Evolutionary conservation across 2,797 vertebrate genomes (phyloP), one percentile per base, ranked within the genome.

Genomic region (Setipinna tenuifilis): DNA sequence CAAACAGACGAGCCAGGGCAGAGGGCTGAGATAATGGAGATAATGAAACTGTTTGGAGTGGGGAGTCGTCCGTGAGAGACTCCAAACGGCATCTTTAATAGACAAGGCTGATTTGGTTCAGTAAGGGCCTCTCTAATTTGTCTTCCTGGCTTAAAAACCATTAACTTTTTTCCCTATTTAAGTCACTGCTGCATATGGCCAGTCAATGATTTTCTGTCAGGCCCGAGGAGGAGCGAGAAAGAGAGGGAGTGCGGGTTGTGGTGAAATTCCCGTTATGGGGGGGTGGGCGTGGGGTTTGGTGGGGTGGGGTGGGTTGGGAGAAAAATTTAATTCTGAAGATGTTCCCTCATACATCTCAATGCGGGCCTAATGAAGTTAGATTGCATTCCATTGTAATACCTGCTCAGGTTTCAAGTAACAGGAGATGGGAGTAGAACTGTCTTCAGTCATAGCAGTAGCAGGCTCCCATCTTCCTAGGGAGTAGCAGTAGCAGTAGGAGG

Each of bases 101-200:
- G 68, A 75, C 68, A 75, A 41, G 28, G 68, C 68, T 75, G 68
- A 75, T 75, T 75, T 75, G 68, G 68, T 75, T 75, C 68, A 75
- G 28, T 75, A 19, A 75, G 28, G 68, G 14, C 23, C 31, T 75
- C 68, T 28, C 68, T 75, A 75, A 75, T 75, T 75, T 35, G 28
- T 75, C 68, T 75, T 75, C 68, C 68, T 17, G 68, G 68, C 68
- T 75, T 75, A 75, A 75, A 75, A 75, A 75, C 28, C 68, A 75
- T 75, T 75, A 75, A 75, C 68, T 75, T 19, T 35, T 41, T 62
- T 68, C 68, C 68, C 16, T 75, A 41, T 35, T 75, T 2, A 35
- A 35, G 68, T 41, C 68, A 17, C 31, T 75, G 68, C 28, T 75
- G 68, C 68, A 35, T 75, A 75, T 75, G 68, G 68, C 17, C 0